These are phyloP conservation scores for Adrianichthys oophorus DNA, from an alignment of 2,797 vertebrate species.

Conservation along the genomic window DNA sequence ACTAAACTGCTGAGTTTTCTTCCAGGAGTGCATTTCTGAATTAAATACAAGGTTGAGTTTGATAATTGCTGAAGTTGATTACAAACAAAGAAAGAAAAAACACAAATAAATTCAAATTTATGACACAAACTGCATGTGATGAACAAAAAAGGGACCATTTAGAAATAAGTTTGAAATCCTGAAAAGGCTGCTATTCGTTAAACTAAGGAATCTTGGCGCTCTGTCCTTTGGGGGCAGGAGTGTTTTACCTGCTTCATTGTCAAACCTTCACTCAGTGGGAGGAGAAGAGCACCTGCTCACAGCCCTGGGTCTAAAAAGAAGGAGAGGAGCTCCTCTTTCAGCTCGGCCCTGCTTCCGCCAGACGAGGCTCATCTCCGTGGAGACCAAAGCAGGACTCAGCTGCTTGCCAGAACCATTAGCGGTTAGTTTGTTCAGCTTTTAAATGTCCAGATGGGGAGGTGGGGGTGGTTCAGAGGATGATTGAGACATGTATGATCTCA, in stretches of 20 bases:
- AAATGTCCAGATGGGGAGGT: slow-evolving; percentile 57
- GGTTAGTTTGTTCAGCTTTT: slow-evolving; percentile 46
- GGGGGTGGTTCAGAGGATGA: slow-evolving; percentile 27
- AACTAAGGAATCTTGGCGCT: too few species aligned
- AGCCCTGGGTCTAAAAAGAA: slow-evolving; percentile 15
- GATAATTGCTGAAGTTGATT: too few species aligned
- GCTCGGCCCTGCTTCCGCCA: slow-evolving; percentile 37
- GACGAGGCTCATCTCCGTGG: slow-evolving; percentile 65
- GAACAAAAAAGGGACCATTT: too few species aligned
- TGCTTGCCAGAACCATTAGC: slow-evolving; percentile 68
- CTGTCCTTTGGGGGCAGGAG: slow-evolving; percentile 35
- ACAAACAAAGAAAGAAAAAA: too few species aligned
- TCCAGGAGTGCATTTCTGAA: too few species aligned
- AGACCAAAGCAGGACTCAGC: slow-evolving; percentile 61
- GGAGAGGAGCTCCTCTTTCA: slow-evolving; percentile 1
- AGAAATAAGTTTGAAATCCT: too few species aligned
- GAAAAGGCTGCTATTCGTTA: too few species aligned
- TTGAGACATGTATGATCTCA: slow-evolving; percentile 30
- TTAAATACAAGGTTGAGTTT: too few species aligned
- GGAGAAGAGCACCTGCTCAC: slow-evolving; percentile 8
- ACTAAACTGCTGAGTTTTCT: too few species aligned
- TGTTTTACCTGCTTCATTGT: slow-evolving; percentile 38
- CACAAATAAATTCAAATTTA: too few species aligned
- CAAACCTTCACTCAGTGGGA: slow-evolving; percentile 14
- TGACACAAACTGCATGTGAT: too few species aligned